Base-by-base conservation (phyloP, 1,140 invertebrate species). In the Pseudachorutes palmiensis region DNA sequence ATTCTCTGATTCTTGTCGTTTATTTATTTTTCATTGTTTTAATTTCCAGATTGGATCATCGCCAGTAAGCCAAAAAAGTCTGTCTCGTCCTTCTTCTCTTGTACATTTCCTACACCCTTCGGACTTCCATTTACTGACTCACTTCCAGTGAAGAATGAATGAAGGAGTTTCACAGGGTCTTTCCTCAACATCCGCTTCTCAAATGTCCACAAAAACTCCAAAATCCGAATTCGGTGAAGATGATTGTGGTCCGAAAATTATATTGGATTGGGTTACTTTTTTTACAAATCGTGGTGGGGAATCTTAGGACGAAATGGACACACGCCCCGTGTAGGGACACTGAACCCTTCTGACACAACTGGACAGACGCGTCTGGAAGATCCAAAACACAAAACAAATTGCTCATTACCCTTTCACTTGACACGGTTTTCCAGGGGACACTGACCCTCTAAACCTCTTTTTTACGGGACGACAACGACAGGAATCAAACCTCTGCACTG, bases 31-130 rank as follows among this genome's bases (percentile, higher is more conserved):
- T 65, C 62, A 1, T 62, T 61, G 32, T 29, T 45, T 66, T 12
- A 28, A 14, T 28, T 32, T 67, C 12, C 33, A 68, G 66, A 68
- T 45, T 65, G 41, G 69, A 32, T 32, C 29, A 68, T 64, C 66
- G 62, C 69, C 69, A 70, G 66, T 70, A 12, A 67, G 66, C 70
- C 70, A 71, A 71, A 63, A 61, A 67, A 70, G 65, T 70, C 69
- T 70, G 66, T 70, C 69, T 71, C 70, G 64, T 68, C 66, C 66
- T 65, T 59, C 62, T 51, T 36, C 49, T 70, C 36, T 67, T 22
- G 16, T 28, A 31, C 31, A 5, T 5, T 60, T 24, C 26, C 29
- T 60, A n/a, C n/a, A n/a, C 31, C 58, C 24, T 60, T 32, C 58
- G 26, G 24, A n/a, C 51, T 14, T n/a, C 14, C 14, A n/a, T 5